Conservation (phyloP, 1,140 invertebrate genomes). For the Drosophila sechellia region DNA sequence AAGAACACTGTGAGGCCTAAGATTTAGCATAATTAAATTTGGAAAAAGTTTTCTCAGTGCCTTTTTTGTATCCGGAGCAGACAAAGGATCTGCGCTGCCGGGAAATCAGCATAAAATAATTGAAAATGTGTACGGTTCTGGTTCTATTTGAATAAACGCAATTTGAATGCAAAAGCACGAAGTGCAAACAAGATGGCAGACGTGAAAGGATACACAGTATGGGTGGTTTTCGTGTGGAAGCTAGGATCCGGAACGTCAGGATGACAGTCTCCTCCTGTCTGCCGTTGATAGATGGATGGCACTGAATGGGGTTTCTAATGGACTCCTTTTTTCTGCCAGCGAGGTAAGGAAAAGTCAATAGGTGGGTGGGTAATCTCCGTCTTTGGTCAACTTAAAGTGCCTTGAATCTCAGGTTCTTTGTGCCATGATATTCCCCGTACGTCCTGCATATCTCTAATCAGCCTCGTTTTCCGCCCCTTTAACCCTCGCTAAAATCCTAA, state of each 20-base stretch:
- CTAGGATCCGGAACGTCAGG: slow-evolving; percentile 7
- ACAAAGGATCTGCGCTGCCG: slow-evolving; percentile 66
- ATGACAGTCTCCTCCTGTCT: slow-evolving; percentile 41
- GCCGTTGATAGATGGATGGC: slow-evolving; percentile 64
- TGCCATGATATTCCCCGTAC: not conserved
- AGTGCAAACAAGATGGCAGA: slow-evolving; percentile 75
- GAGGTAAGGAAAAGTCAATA: slow-evolving; percentile 3
- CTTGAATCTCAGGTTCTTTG: slow-evolving; percentile 4
- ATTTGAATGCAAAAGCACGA: slow-evolving; percentile 83
- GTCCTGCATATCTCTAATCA: slow-evolving; percentile 22
- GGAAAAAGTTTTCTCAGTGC: slow-evolving; percentile 39
- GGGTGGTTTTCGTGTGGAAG: slow-evolving; percentile 13
- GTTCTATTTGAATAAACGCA: slow-evolving; percentile 81
- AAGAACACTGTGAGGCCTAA: slow-evolving; percentile 37
- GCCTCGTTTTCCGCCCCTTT: slow-evolving; percentile 29
- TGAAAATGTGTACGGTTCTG: slow-evolving; percentile 76
- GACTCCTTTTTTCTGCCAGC: slow-evolving; percentile 6
- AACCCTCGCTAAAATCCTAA: slow-evolving; percentile 23
- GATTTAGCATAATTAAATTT: slow-evolving; percentile 81
- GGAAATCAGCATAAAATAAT: slow-evolving; percentile 82
- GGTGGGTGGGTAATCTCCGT: slow-evolving; percentile 6
- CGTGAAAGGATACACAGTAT: slow-evolving; percentile 42
- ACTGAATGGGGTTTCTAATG: slow-evolving; percentile 45
- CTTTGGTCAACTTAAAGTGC: slow-evolving; percentile 22
- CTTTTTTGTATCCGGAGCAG: slow-evolving; percentile 34